Base-by-base conservation (phyloP, 2,797 vertebrate species). In the Scyliorhinus canicula region DNA sequence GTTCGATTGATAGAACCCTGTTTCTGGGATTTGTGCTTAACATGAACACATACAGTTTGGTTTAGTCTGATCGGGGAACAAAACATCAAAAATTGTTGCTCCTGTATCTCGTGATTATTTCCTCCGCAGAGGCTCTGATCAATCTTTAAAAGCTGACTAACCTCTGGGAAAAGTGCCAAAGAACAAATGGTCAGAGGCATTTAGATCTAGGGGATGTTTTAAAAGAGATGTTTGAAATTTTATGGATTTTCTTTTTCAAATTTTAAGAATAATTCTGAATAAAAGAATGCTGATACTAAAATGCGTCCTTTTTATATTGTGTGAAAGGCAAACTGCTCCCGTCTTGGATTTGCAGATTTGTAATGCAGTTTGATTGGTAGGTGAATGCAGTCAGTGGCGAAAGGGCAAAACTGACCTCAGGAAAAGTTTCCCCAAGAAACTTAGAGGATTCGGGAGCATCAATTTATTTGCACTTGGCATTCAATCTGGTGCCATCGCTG, bases 161-260 rank as follows among this genome's bases (percentile, higher is more conserved):
- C 26, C 24, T 85, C 50, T 84, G 40, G 79, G 44, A 26, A 8
- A n/a, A 47, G 40, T 84, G 47, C 44, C 44, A 21, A 85, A 85
- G 82, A 9, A 52, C 52, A 86, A n/a, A 4, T 55, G 28, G 50
- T 52, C 40, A 31, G 9, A 3, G 47, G 24, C 31, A 60, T 90
- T 90, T 90, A 28, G 52, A 60, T n/a, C n/a, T 60, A 1, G 4
- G 19, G n/a, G 19, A 60, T n/a, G 2, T 60, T n/a, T n/a, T 12
- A 60, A 90, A n/a, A 35, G 52, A 35, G 52, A 6, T 31, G 52
- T 52, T 86, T 24, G 31, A 86, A 90, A 35, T 50, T 14, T 88
- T 88, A 55, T 44, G 82, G 47, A 85, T 85, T 85, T 85, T n/a
- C n/a, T n/a, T n/a, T 74, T 74, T 9, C 50, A 84, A 85, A 74